A percentile compares a stretch with the other conserved stretches of the same genome.
phyloP scores from a whole-genome alignment of 2,888 invertebrate species.

The Melangyna quadrimaculata region DNA sequence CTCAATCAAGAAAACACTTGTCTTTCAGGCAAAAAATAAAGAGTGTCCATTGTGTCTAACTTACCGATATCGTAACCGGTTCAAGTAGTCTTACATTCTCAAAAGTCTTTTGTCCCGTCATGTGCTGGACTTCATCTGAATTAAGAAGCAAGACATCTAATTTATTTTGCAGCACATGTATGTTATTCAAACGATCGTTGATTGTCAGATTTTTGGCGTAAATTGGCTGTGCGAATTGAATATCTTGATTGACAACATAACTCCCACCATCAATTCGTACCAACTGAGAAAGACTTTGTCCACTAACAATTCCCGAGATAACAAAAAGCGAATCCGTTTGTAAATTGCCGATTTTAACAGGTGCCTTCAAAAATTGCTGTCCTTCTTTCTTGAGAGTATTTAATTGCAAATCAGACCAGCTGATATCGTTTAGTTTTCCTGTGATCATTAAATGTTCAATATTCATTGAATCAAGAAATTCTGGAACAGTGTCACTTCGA shows the following conservation, averaged over 20 bases:
- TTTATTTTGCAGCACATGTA: slow-evolving; percentile 80
- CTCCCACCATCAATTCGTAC: slow-evolving; percentile 79
- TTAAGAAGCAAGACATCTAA: slow-evolving; percentile 81
- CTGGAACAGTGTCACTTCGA: slow-evolving; percentile 39
- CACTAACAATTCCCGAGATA: slow-evolving; percentile 75
- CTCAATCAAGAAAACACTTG: neutral
- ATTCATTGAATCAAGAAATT: slow-evolving; percentile 74
- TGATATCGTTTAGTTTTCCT: slow-evolving; percentile 82
- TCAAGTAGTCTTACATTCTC: slow-evolving; percentile 81
- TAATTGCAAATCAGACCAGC: slow-evolving; percentile 80
- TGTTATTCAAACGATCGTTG: slow-evolving; percentile 81
- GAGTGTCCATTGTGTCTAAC: slow-evolving; percentile 33
- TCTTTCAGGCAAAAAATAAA: neutral
- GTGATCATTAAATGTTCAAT: slow-evolving; percentile 80
- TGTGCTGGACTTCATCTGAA: slow-evolving; percentile 79
- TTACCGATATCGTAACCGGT: slow-evolving; percentile 79
- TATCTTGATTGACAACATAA: slow-evolving; percentile 81
- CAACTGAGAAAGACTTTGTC: slow-evolving; percentile 76
- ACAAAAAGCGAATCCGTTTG: slow-evolving; percentile 76
- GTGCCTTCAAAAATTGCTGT: slow-evolving; percentile 81
- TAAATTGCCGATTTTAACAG: slow-evolving; percentile 75
- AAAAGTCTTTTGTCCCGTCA: slow-evolving; percentile 81
- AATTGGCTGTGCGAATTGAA: slow-evolving; percentile 80
- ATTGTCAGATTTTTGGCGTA: slow-evolving; percentile 79
- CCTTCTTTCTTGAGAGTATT: slow-evolving; percentile 82